Evolutionary conservation across 2,113 vertebrate species (phyloP).

Genomic region (Progne subis): DNA sequence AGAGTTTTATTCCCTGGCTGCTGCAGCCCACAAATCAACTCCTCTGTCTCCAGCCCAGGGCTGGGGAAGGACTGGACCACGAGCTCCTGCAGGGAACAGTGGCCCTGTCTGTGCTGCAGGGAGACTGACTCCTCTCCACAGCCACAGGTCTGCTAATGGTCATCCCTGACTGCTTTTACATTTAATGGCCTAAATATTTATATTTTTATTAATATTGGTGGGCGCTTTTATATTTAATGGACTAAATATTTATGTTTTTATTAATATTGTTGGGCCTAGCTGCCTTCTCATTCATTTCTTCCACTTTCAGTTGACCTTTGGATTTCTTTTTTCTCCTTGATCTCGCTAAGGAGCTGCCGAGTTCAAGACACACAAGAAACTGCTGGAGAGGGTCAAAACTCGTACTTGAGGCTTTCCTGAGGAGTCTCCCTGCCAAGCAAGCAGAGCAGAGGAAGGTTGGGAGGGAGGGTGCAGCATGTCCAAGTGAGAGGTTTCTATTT

Average conservation of each 20-base stretch:
- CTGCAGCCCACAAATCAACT: background rate
- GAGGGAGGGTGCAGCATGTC: background rate
- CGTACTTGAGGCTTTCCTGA: background rate
- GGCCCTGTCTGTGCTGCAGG: background rate
- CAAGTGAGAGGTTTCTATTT: background rate
- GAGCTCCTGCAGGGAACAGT: background rate
- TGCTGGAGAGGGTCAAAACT: background rate
- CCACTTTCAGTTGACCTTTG: background rate
- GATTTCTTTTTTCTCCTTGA: background rate
- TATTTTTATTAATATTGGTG: background rate
- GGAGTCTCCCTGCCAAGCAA: background rate
- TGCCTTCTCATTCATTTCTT: background rate
- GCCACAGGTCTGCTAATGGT: background rate
- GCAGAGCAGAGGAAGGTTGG: accelerated
- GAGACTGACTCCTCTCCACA: background rate
- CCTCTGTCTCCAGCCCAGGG: background rate
- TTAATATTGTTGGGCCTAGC: background rate
- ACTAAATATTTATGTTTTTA: background rate
- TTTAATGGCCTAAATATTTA: background rate
- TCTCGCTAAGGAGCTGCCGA: background rate
- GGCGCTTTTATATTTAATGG: background rate
- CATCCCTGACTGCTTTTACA: background rate
- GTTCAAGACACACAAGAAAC: background rate
- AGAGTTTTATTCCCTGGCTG: background rate
- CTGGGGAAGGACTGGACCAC: background rate